These are phyloP conservation scores for Tachystola acroxantha DNA, from an alignment of 2,888 invertebrate genomes.

Conservation along the genomic window DNA sequence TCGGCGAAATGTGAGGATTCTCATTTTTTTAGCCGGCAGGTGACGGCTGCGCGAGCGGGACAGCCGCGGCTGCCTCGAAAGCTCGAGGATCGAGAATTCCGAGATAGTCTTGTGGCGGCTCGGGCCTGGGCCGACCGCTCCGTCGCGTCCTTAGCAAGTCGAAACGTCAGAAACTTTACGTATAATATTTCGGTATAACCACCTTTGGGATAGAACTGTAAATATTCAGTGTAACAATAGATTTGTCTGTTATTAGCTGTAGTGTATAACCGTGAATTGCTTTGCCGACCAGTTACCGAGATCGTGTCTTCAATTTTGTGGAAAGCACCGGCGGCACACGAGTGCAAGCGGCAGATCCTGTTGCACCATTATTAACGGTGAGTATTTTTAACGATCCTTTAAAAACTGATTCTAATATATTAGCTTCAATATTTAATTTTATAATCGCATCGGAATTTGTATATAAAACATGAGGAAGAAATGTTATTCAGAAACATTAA, in stretches of 20 bases:
- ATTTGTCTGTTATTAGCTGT: constrained; percentile 16
- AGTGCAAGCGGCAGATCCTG: constrained; percentile 65
- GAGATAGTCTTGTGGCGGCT: constrained; percentile 61
- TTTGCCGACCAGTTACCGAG: constrained; percentile 32
- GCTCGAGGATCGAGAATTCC: constrained; percentile 46
- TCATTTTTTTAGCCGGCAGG: constrained; percentile 58
- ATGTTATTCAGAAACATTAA: no score
- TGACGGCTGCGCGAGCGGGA: constrained; percentile 64
- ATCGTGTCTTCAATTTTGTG: constrained; percentile 60
- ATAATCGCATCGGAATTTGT: no score
- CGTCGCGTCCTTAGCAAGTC: constrained; percentile 24
- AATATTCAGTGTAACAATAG: constrained; percentile 27
- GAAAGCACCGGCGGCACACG: constrained; percentile 48
- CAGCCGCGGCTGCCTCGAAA: constrained; percentile 42
- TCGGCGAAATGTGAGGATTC: constrained; percentile 68
- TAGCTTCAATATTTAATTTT: no score
- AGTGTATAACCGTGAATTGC: constrained; percentile 26
- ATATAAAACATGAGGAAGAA: no score
- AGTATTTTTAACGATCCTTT: constrained; percentile 34
- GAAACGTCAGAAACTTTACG: constrained; percentile 66
- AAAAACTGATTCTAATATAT: not conserved
- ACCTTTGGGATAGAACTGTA: constrained; percentile 24
- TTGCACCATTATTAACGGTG: constrained; percentile 67
- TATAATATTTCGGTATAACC: constrained; percentile 35
- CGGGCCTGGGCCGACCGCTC: constrained; percentile 46